A percentile compares a stretch with the other conserved stretches of the same genome.
These are phyloP conservation scores for Holotrichia oblita DNA, from an alignment of 1,140 invertebrate genomes.

Conservation along the genomic window DNA sequence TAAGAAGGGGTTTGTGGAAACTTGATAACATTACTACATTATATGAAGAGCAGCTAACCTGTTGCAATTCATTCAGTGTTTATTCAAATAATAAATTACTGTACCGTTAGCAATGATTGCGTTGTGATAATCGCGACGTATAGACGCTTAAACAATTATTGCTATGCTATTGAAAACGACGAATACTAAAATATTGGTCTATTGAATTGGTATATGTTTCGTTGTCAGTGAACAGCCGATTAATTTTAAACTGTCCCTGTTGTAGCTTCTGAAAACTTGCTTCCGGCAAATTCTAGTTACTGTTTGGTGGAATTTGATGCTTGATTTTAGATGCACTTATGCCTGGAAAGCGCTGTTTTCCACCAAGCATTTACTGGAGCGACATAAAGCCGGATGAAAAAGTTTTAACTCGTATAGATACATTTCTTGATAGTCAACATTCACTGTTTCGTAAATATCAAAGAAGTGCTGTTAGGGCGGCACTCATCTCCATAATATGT, in stretches of 20 bases:
- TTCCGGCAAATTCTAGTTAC: conserved; percentile 40
- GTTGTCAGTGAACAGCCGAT: conserved; percentile 28
- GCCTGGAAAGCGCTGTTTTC: conserved; percentile 47
- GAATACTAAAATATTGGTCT: too few species aligned
- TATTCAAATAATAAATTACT: too few species aligned
- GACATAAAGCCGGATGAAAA: conserved; percentile 29
- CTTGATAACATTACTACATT: too few species aligned
- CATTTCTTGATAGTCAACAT: conserved; percentile 48
- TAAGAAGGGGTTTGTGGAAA: too few species aligned
- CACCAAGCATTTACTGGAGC: conserved; percentile 49
- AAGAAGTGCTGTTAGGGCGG: conserved; percentile 63
- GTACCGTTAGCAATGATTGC: too few species aligned
- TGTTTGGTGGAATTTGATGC: conserved; percentile 53
- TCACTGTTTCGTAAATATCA: conserved; percentile 62
- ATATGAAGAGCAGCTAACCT: too few species aligned
- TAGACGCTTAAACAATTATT: too few species aligned
- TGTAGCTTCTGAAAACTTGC: conserved; percentile 25
- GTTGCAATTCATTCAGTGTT: too few species aligned
- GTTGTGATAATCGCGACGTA: too few species aligned
- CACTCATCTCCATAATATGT: conserved; percentile 66
- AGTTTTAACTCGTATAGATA: conserved; percentile 48
- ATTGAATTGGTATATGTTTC: too few species aligned
- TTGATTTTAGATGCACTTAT: conserved; percentile 52
- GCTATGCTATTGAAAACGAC: too few species aligned
- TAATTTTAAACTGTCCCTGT: conserved; percentile 20